Evolutionary conservation across 2,113 vertebrate genomes (phyloP).

Genomic region (Heteronetta atricapilla): DNA sequence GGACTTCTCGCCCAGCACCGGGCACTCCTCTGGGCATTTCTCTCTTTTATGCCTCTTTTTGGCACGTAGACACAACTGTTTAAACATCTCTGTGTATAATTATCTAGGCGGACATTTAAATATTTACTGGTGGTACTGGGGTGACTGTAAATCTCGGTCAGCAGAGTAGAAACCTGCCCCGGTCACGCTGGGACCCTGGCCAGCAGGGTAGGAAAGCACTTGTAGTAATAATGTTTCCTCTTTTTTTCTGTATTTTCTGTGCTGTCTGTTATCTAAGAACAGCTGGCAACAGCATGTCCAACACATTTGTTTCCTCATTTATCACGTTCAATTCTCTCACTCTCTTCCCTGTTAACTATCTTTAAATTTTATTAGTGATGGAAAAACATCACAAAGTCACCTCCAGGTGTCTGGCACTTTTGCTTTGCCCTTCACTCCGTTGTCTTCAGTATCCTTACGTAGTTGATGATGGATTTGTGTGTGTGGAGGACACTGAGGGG

Average conservation of each 20-base stretch:
- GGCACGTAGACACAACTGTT: rapidly evolving
- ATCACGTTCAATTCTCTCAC: rapidly evolving
- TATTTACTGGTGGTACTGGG: not conserved
- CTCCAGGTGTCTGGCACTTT: not conserved
- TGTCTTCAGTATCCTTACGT: not conserved
- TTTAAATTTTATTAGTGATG: not conserved
- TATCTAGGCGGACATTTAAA: not conserved
- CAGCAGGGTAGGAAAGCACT: constrained; percentile 30
- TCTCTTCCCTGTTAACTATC: not conserved
- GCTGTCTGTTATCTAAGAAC: not conserved
- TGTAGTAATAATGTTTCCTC: not conserved
- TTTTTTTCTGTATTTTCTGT: not conserved
- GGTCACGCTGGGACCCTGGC: rapidly evolving
- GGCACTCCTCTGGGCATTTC: not conserved
- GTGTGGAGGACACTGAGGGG: not conserved
- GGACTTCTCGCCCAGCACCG: rapidly evolving
- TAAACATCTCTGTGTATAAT: not conserved
- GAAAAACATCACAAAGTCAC: not conserved
- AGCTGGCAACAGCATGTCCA: not conserved
- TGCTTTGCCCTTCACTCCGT: not conserved
- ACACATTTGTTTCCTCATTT: not conserved
- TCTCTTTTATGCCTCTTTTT: not conserved
- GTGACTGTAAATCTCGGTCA: rapidly evolving
- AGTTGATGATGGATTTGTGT: not conserved
- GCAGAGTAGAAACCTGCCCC: not conserved